Evolutionary conservation across 2,888 invertebrate species (phyloP), one percentile per base, ranked within the genome.

Genomic region (Lydus trimaculatus): DNA sequence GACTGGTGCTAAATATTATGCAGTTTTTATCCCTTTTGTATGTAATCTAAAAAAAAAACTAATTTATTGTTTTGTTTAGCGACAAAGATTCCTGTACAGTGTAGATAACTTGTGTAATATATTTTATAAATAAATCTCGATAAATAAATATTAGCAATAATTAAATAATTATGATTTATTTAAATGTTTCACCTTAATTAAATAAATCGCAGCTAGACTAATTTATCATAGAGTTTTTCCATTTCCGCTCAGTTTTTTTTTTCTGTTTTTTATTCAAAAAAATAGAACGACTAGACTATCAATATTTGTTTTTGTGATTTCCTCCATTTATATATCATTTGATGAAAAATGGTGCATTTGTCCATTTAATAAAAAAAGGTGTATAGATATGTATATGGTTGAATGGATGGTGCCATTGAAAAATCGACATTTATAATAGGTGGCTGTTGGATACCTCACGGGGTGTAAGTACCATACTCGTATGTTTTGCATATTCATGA

Each of bases 31-130:
- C 79, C 79, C 81, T 81, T 82, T 82, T 84, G 81, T 80, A 80
- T 81, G 79, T 20, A 48, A 48, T 25, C 52, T n/a, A n/a, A n/a
- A 23, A 79, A 76, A 79, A 78, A 78, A 79, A 79, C 73, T 83
- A 76, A 82, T 83, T 83, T 82, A 82, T 81, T 81, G 79, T 77
- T 83, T 80, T 78, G 23, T 80, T 82, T 78, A 79, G 75, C 71
- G 75, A 75, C 76, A 74, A 74, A 76, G 73, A 75, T 75, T 79
- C 83, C 80, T 85, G 85, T 85, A 85, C 85, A 85, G 85, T 85
- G 85, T 85, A 85, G 85, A 85, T 85, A 85, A 81, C 84, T 84
- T 83, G 84, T 85, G 85, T 85, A 85, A 85, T 82, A 85, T 85
- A 85, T 85, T 85, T 85, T 85, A 85, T 85, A 85, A 85, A 85